These are phyloP conservation scores for Drosophila falleni DNA, from an alignment of 2,888 invertebrate species.

Conservation along the genomic window DNA sequence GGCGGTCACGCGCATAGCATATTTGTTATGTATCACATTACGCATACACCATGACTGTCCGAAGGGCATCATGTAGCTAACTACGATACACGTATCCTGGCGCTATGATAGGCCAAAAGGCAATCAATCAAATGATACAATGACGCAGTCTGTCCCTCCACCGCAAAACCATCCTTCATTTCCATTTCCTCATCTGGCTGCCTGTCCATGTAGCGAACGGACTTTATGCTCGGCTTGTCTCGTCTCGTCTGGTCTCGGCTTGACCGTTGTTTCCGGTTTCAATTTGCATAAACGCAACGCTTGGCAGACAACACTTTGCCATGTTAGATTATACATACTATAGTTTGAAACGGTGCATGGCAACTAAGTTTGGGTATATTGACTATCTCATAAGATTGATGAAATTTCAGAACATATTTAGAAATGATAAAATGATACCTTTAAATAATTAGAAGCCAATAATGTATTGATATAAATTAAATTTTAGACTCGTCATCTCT, in stretches of 20 bases:
- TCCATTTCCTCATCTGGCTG: conserved; percentile 4
- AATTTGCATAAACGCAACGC: conserved; percentile 64
- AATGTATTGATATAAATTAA: neutral
- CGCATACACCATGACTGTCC: conserved; percentile 58
- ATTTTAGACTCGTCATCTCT: neutral
- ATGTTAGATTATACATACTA: conserved; percentile 36
- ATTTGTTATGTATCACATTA: conserved; percentile 70
- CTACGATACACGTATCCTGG: conserved; percentile 28
- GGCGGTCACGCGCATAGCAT: conserved; percentile 60
- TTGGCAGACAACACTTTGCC: conserved; percentile 53
- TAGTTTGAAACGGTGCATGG: neutral
- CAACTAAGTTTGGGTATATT: neutral
- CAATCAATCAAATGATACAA: conserved; percentile 75
- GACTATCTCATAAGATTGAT: neutral
- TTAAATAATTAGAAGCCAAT: neutral
- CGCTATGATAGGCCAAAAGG: conserved; percentile 55
- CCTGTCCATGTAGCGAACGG: conserved; percentile 14
- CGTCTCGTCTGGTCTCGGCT: conserved; percentile 10
- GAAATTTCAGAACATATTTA: too few relatives aligned
- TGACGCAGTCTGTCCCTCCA: conserved; percentile 49
- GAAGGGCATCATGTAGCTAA: conserved; percentile 43
- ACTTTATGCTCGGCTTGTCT: conserved; percentile 21
- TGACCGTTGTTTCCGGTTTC: conserved; percentile 63
- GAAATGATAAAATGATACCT: neutral
- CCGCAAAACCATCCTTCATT: neutral